Base-by-base conservation (phyloP, 2,113 vertebrate species). In the Xenopus laevis region DNA sequence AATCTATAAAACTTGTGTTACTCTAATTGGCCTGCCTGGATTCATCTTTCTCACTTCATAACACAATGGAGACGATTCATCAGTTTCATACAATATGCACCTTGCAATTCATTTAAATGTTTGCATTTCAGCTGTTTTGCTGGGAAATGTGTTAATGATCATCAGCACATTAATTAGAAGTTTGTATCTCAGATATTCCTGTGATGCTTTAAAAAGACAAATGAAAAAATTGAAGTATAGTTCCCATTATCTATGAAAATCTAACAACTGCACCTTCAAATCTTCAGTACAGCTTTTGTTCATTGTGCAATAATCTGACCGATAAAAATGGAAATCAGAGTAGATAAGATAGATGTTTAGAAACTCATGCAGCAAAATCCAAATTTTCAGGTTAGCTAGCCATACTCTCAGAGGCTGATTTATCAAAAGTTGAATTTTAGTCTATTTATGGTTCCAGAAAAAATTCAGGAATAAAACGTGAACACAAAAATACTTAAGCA, bases 111-210 rank as follows among this genome's bases (percentile, higher is more conserved):
- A 21, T 53, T 47, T 11, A 61, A 63, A 52, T 55, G 18, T 57
- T 47, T 47, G 57, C 30, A 47, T 68, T 70, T 63, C 21, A 60
- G 57, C 45, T 59, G 23, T 21, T 58, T 46, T 68, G 61, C 55
- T 21, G 66, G 55, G 10, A 11, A 46, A 40, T 68, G 23, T 63
- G 65, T 40, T 68, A 33, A 64, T 70, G 55, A 64, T 59, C 50
- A 77, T 63, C 70, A 70, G 44, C 59, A 23, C 52, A 68, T 69
- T 76, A 69, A 76, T 76, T 69, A 64, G 23, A 59, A 63, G 30
- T 57, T 53, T 46, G 69, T 63, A 23, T 21, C 62, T 73, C 15
- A 30, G 47, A 65, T 30, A 45, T 72, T 17, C 5, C 40, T 20
- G 13, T 21, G 27, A 55, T 57, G 52, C 16, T 55, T 52, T 27